Conservation (phyloP, 2,888 invertebrate genomes). For the Drosophila yooni region DNA sequence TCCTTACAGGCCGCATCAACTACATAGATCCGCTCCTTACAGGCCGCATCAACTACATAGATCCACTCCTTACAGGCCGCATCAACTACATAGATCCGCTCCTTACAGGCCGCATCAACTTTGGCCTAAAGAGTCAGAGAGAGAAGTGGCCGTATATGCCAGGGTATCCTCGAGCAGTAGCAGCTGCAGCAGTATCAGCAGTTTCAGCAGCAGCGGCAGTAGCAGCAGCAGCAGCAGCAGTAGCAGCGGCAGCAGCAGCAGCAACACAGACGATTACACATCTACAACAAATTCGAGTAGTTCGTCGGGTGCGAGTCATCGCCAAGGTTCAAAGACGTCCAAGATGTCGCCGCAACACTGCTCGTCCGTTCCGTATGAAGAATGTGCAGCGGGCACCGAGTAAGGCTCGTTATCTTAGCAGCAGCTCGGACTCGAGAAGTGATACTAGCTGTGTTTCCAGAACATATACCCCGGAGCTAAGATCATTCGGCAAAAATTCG, state of each 20-base stretch:
- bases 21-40: background rate
- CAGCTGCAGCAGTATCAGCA: background rate
- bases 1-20: background rate
- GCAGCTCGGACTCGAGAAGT: background rate
- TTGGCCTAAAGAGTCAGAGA: background rate
- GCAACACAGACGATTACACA: constrained; percentile 18
- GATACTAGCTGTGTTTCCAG: constrained; percentile 30
- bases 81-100: background rate
- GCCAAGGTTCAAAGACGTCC: background rate
- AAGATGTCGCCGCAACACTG: no score
- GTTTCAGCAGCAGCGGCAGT: constrained; percentile 13
- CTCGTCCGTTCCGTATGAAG: background rate
- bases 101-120: background rate
- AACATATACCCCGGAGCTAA: constrained; percentile 28
- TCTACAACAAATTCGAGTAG: constrained; percentile 36
- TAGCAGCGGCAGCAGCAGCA: background rate
- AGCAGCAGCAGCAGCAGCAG: background rate
- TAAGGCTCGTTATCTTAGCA: background rate
- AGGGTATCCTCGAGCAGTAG: background rate
- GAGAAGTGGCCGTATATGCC: no score
- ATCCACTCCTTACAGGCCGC: background rate
- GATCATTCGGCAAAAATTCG: background rate
- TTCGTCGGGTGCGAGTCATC: background rate
- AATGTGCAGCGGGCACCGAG: background rate
- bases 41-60: background rate